A percentile compares a stretch with the other conserved stretches of the same genome.
Evolutionary conservation across 2,888 invertebrate genomes (phyloP).

Genomic region (Strigamia transsilvanica): DNA sequence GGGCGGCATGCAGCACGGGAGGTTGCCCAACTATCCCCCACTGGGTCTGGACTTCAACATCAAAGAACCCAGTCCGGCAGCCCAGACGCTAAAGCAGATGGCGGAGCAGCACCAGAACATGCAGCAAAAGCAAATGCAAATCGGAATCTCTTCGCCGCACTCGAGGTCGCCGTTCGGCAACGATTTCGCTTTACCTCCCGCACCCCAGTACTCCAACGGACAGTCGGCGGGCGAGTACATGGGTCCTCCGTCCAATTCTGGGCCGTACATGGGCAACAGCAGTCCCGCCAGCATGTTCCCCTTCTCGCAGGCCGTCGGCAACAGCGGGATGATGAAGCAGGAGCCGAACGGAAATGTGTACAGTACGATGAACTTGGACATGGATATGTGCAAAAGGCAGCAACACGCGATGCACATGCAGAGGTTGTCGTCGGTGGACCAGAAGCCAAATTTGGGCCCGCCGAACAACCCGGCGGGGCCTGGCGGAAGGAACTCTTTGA

Average conservation of each 20-base stretch:
- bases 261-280: slow-evolving; percentile 32
- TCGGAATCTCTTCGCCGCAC: slow-evolving; percentile 55
- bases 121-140: slow-evolving; percentile 58
- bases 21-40: slow-evolving; percentile 48
- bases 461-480: background rate
- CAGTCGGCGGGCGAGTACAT: slow-evolving; percentile 51
- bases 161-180: slow-evolving; percentile 57
- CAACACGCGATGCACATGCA: slow-evolving; percentile 56
- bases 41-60: slow-evolving; percentile 57
- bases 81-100: slow-evolving; percentile 95
- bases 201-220: slow-evolving; percentile 1
- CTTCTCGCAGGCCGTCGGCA: slow-evolving; percentile 50
- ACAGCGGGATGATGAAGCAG: slow-evolving; percentile 48
- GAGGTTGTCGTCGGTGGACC: slow-evolving; percentile 55
- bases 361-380: slow-evolving; percentile 50
- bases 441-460: slow-evolving; percentile 54
- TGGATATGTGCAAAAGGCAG: slow-evolving; percentile 54
- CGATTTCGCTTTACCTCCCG: slow-evolving; percentile 55
- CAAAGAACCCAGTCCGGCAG: slow-evolving; percentile 76
- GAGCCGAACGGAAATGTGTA: slow-evolving; percentile 51
- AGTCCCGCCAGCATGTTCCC: slow-evolving; percentile 53
- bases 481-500: background rate
- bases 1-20: slow-evolving; percentile 50
- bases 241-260: slow-evolving; percentile 44
- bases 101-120: slow-evolving; percentile 94